Evolutionary conservation across 2,113 vertebrate genomes (phyloP).

Genomic region (Saiga tatarica): DNA sequence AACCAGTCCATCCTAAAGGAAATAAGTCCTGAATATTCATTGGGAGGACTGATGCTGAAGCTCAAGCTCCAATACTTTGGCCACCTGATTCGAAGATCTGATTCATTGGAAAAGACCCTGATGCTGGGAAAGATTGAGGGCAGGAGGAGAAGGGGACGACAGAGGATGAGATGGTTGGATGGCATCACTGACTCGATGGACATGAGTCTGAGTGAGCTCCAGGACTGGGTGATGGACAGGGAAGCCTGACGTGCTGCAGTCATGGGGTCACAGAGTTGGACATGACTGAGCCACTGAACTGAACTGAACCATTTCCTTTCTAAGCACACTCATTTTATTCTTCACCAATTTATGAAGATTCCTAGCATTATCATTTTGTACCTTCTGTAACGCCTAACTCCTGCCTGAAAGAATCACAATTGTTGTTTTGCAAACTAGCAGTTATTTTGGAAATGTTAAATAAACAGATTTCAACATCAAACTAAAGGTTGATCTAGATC

Average conservation of each 20-base stretch:
- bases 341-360: neutral
- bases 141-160: neutral
- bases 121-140: neutral
- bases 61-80: neutral
- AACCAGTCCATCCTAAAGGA: neutral
- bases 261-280: neutral
- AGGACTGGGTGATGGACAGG: neutral
- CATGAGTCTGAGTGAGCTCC: neutral
- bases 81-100: neutral
- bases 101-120: neutral
- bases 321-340: neutral
- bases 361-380: neutral
- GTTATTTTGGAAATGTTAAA: neutral
- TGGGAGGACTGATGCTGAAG: neutral
- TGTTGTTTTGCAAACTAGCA: neutral
- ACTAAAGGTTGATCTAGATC: neutral
- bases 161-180: neutral
- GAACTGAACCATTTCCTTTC: neutral
- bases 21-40: neutral
- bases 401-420: neutral
- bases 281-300: neutral
- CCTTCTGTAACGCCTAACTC: neutral
- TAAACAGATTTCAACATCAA: neutral
- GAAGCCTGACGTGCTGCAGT: neutral
- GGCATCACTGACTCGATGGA: neutral